These are phyloP conservation scores for Cephalopterus ornatus DNA, from an alignment of 2,113 vertebrate species.

Conservation along the genomic window DNA sequence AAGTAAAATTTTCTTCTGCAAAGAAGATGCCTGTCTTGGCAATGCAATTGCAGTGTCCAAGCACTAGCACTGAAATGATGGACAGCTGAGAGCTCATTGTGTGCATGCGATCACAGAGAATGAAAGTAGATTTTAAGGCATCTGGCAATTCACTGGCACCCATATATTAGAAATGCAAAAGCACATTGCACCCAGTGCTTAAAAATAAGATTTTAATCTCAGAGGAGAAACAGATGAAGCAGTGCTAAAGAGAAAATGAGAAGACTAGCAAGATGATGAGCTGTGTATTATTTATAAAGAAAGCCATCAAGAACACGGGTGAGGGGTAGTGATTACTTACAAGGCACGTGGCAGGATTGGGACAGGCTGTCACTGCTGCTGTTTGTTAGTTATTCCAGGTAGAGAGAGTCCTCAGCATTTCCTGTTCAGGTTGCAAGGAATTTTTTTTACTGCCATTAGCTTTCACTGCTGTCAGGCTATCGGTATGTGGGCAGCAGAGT, in stretches of 20 bases:
- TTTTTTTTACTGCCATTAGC: neutral
- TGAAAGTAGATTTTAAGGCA: neutral
- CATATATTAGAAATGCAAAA: neutral
- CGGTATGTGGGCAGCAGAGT: neutral
- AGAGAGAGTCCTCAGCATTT: rapidly evolving
- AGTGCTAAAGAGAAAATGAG: neutral
- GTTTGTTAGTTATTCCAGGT: neutral
- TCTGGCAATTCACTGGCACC: too few relatives aligned
- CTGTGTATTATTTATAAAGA: neutral
- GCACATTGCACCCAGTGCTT: neutral
- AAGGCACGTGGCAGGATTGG: neutral
- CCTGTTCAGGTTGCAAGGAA: neutral
- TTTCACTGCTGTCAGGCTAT: neutral
- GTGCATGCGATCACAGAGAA: rapidly evolving
- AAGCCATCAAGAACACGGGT: neutral
- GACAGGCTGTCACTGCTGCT: neutral
- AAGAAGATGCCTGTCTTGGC: neutral
- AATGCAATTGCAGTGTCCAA: neutral
- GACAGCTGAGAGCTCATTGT: rapidly evolving
- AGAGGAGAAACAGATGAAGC: neutral
- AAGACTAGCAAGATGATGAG: neutral
- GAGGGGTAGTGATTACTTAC: neutral
- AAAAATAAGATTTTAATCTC: neutral
- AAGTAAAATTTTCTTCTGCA: neutral
- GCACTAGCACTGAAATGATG: neutral